Conservation (phyloP, 2,113 vertebrate species). For the Hippolais icterina region DNA sequence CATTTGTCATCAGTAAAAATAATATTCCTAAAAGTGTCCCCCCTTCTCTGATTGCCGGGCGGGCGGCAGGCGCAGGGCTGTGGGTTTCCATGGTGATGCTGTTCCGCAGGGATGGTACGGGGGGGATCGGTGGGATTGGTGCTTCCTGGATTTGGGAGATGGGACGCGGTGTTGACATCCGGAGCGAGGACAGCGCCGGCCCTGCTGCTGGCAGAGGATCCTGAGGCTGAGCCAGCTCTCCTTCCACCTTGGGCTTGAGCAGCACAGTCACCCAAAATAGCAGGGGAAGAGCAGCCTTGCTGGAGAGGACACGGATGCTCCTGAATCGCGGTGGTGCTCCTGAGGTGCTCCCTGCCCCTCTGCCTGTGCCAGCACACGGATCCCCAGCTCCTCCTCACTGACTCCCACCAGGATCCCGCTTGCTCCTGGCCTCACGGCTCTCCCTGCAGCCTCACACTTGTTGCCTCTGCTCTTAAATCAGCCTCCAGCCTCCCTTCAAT, state of each 20-base stretch:
- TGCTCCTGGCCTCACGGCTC: not conserved
- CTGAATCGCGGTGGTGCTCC: not conserved
- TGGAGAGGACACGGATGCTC: not conserved
- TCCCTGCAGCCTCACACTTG: not conserved
- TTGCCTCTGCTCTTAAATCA: not conserved
- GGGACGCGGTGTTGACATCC: not conserved
- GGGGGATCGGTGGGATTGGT: not conserved
- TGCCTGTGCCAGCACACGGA: rapidly evolving
- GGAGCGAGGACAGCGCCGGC: not conserved
- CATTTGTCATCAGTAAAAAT: conserved; percentile 59
- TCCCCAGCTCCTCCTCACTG: not conserved
- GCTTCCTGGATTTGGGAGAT: not conserved
- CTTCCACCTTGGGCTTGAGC: not conserved
- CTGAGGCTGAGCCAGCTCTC: not conserved
- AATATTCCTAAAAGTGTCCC: conserved; percentile 53
- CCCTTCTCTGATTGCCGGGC: not conserved
- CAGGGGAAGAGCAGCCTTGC: not conserved
- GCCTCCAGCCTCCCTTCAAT: not conserved
- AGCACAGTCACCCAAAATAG: not conserved
- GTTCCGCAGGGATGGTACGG: not conserved
- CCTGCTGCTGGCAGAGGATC: not conserved
- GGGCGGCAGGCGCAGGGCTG: conserved; percentile 52
- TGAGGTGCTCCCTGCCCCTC: not conserved
- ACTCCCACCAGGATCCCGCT: not conserved
- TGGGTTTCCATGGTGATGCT: conserved; percentile 41